Evolutionary conservation across 2,888 invertebrate species (phyloP).

Genomic region (Stenolophus ochropezus): DNA sequence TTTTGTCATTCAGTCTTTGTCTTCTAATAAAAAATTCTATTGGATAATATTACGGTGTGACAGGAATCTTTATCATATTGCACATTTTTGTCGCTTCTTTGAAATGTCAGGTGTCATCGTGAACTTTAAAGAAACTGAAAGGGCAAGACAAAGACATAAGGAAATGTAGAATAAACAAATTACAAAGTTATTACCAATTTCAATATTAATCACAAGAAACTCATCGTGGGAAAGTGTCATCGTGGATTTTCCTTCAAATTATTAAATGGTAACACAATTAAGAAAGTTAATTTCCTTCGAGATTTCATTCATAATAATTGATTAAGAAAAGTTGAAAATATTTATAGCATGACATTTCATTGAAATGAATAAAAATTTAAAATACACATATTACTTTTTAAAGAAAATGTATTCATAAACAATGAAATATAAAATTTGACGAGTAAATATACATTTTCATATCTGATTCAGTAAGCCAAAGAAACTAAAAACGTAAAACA

Average conservation of each 20-base stretch:
- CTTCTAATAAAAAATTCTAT: not conserved
- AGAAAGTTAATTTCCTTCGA: slow-evolving; percentile 40
- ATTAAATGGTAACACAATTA: slow-evolving; percentile 22
- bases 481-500: too few relatives aligned
- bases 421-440: too few relatives aligned
- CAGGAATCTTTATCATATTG: not conserved
- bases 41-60: not conserved
- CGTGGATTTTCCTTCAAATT: slow-evolving; percentile 15
- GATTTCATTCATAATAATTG: slow-evolving; percentile 53
- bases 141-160: not conserved
- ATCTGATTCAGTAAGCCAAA: too few relatives aligned
- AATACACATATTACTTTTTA: too few relatives aligned
- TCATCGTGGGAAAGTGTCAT: not conserved
- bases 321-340: too few relatives aligned
- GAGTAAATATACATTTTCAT: too few relatives aligned
- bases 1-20: not conserved
- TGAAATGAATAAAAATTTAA: too few relatives aligned
- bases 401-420: too few relatives aligned
- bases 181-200: slow-evolving; percentile 4
- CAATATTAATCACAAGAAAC: slow-evolving; percentile 12
- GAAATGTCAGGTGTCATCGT: not conserved
- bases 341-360: too few relatives aligned
- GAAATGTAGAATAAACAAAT: not conserved
- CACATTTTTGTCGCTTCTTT: not conserved
- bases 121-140: not conserved